These are phyloP conservation scores for Steatornis caripensis DNA, from an alignment of 2,113 vertebrate species.

Conservation along the genomic window DNA sequence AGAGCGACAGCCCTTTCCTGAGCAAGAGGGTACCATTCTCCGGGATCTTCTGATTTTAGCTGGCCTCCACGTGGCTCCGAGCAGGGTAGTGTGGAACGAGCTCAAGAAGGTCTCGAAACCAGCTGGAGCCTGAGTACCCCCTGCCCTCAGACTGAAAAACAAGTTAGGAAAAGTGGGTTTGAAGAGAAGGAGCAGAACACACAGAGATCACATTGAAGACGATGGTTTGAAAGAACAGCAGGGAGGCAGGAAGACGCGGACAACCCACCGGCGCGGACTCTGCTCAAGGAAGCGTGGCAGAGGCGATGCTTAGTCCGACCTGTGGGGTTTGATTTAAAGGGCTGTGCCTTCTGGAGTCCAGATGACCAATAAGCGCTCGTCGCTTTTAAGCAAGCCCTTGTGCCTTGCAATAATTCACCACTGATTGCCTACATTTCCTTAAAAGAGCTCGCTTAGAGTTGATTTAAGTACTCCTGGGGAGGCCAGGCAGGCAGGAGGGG, in stretches of 20 bases:
- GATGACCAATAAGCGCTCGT: constrained; percentile 32
- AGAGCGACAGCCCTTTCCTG: not conserved
- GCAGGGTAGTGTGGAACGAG: not conserved
- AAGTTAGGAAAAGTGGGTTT: not conserved
- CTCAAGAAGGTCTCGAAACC: not conserved
- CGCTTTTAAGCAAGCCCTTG: constrained; percentile 26
- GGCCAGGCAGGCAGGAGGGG: not conserved
- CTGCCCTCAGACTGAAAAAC: not conserved
- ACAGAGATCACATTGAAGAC: not conserved
- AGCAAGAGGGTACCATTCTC: not conserved
- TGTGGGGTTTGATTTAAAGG: not conserved
- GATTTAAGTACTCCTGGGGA: constrained; percentile 50
- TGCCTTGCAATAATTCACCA: constrained; percentile 34
- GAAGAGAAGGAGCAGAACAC: not conserved
- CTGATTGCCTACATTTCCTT: constrained; percentile 58
- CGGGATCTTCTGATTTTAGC: not conserved
- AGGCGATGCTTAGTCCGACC: not conserved
- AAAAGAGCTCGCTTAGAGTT: constrained; percentile 48
- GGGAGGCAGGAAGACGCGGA: not conserved
- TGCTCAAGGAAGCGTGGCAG: not conserved
- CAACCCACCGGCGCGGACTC: not conserved
- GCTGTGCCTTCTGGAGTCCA: constrained; percentile 15
- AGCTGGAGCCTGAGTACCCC: not conserved
- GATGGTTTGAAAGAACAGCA: not conserved
- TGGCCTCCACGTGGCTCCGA: not conserved